Base-by-base conservation (phyloP, 1,140 invertebrate genomes). In the Agrilus planipennis region DNA sequence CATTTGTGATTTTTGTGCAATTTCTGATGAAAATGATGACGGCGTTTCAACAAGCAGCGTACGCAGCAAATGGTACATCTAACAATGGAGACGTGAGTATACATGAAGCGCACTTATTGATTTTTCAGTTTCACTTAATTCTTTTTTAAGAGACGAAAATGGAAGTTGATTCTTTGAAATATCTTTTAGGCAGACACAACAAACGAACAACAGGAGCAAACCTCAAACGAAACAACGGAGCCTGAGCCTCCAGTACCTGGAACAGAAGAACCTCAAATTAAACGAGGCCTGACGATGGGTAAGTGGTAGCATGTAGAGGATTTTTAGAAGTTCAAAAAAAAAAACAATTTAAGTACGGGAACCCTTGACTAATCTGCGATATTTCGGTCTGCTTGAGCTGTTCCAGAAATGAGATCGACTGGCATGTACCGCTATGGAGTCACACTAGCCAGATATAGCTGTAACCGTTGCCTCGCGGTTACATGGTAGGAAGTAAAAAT, bases 341-440 rank as follows among this genome's bases (percentile, higher is more conserved):
- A 44, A 30, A 46, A 39, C 35, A 28, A 48, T 41, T n/a, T n/a
- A 50, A 45, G 44, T 41, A 43, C 21, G 38, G 48, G 36, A 45
- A 46, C 39, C 46, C 41, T 51, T 51, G n/a, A 57, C 54, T 57
- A 59, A 59, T 58, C 50, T 54, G 51, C 50, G 54, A 52, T 58
- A 50, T 57, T 49, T 52, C 50, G 50, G 50, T 58, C 49, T 62
- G 58, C 57, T 62, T 62, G 58, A 59, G 60, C 60, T 62, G 60
- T 62, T 62, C 52, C 60, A 62, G 60, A 62, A 55, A 40, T 52
- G 50, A 56, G 51, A 52, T 52, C 55, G 43, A 46, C 56, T 55
- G 50, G 53, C 37, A 38, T 42, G 53, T 51, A 44, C 48, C 52
- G 50, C 43, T 42, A 42, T 31, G 50, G 47, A 51, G 51, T 45